phyloP scores from a whole-genome alignment of 2,888 invertebrate species.

The Drosophila prostipennis region DNA sequence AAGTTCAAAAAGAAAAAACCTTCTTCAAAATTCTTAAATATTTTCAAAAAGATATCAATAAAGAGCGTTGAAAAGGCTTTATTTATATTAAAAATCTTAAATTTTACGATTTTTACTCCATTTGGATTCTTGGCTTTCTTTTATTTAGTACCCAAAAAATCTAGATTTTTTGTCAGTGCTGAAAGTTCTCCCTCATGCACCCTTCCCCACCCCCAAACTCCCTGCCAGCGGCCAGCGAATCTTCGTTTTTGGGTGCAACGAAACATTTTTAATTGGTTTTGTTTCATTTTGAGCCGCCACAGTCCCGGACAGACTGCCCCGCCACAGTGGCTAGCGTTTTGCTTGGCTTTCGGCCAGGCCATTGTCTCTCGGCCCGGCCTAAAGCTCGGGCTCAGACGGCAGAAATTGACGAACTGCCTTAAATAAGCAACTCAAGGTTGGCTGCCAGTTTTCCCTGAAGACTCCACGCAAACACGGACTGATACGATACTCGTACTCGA shows the following conservation, averaged over 20 bases:
- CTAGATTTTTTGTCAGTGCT: slow-evolving; percentile 3
- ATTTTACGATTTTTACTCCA: too few species aligned
- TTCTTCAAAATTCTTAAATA: too few species aligned
- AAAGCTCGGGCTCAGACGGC: slow-evolving; percentile 23
- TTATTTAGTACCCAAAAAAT: too few species aligned
- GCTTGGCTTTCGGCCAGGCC: slow-evolving; percentile 57
- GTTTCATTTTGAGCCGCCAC: slow-evolving; percentile 78
- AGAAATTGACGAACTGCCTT: slow-evolving; percentile 76
- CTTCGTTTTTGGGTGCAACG: slow-evolving; percentile 80
- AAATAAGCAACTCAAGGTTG: slow-evolving; percentile 80
- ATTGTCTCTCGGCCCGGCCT: slow-evolving; percentile 57
- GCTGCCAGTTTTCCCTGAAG: slow-evolving; percentile 80
- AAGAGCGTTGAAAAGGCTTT: too few species aligned
- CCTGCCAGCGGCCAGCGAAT: slow-evolving; percentile 46
- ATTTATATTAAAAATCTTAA: too few species aligned
- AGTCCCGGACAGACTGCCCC: slow-evolving; percentile 50
- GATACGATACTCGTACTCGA: slow-evolving; percentile 6
- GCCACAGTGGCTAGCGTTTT: slow-evolving; percentile 79
- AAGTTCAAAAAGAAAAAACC: too few species aligned
- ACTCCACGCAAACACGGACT: slow-evolving; percentile 51
- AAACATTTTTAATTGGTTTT: slow-evolving; percentile 81
- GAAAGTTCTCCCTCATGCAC: slow-evolving; percentile 4
- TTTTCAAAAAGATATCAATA: too few species aligned
- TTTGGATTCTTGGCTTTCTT: too few species aligned
- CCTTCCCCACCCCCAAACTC: slow-evolving; percentile 4